Percentiles rank a stretch among this genome's conserved stretches.
Conservation (phyloP, 2,888 invertebrate species). For the Stenodema calcarata region DNA sequence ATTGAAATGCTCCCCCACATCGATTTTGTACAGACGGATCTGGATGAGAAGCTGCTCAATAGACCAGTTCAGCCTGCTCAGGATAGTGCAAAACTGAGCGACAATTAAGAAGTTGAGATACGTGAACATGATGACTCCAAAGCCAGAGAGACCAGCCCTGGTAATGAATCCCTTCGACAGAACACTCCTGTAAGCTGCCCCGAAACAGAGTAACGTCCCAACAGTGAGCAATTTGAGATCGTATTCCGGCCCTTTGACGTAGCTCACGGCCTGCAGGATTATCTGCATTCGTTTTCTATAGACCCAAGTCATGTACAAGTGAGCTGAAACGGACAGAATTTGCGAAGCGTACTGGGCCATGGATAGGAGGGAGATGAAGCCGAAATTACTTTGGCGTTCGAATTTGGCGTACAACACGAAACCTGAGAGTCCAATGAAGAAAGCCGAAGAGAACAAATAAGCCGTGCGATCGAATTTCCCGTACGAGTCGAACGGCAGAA, state of each 20-base stretch:
- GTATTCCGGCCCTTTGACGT: background rate
- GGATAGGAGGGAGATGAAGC: background rate
- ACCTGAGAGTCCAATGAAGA: background rate
- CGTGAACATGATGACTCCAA: background rate
- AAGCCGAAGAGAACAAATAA: background rate
- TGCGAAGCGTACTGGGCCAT: background rate
- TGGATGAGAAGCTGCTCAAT: background rate
- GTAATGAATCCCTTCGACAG: background rate
- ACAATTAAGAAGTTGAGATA: conserved; percentile 8
- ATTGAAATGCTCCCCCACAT: conserved; percentile 10
- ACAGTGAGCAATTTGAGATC: background rate
- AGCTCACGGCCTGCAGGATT: background rate
- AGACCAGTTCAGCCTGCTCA: background rate
- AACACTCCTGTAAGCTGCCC: background rate
- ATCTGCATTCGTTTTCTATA: background rate
- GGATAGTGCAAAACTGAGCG: conserved; percentile 10
- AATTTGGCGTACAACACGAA: background rate
- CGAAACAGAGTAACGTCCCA: background rate
- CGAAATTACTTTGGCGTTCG: background rate
- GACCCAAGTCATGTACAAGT: background rate
- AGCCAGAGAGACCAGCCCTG: background rate
- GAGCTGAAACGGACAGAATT: background rate
- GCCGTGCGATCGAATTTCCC: background rate
- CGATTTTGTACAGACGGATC: background rate
- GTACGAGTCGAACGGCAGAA: conserved; percentile 6